Conservation (phyloP, 2,888 invertebrate genomes). For the Eristalinus sepulchralis region DNA sequence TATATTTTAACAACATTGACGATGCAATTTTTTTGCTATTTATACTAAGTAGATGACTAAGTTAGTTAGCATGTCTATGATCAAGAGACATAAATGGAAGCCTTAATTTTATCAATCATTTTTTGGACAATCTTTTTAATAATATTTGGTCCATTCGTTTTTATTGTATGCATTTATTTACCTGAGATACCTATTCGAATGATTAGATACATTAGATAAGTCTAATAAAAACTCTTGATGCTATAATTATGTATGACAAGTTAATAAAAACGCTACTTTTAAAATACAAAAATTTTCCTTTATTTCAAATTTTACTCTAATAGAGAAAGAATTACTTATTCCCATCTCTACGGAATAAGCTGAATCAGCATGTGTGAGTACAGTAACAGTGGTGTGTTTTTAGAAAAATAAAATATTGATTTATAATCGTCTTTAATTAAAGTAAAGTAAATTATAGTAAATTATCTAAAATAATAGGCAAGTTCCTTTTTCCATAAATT, state of each 20-base stretch:
- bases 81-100: slow-evolving; percentile 21
- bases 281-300: neutral
- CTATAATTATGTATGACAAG: slow-evolving; percentile 1
- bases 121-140: slow-evolving; percentile 85
- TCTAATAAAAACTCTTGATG: neutral
- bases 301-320: neutral
- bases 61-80: neutral
- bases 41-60: neutral
- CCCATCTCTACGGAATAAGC: no score
- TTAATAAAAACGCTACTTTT: slow-evolving; percentile 9
- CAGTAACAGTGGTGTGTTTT: no score
- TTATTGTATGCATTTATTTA: slow-evolving; percentile 84
- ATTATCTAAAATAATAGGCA: no score
- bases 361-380: no score
- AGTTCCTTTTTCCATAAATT: no score
- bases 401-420: no score
- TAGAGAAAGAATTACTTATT: neutral
- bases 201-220: slow-evolving; percentile 82
- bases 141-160: slow-evolving; percentile 86
- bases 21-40: slow-evolving; percentile 25
- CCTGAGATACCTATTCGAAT: slow-evolving; percentile 87
- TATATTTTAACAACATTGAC: slow-evolving; percentile 52
- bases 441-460: no score
- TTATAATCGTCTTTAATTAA: no score
- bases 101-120: slow-evolving; percentile 77